These are phyloP conservation scores for Drosophila nigritarsus DNA, from an alignment of 2,888 invertebrate species.

Conservation along the genomic window DNA sequence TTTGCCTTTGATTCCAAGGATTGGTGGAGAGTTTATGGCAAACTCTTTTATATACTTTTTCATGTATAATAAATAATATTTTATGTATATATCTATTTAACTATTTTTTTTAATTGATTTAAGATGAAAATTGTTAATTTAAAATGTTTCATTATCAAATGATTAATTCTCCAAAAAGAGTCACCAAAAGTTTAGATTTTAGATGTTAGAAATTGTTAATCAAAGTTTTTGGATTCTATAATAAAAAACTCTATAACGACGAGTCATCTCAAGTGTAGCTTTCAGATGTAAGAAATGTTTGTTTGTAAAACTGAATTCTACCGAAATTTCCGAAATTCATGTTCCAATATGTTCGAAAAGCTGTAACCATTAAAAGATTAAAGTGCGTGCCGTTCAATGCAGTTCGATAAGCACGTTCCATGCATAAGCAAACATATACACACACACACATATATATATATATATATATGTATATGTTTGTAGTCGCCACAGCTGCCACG, in stretches of 20 bases:
- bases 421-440: background rate
- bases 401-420: constrained; percentile 29
- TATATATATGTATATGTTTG: background rate
- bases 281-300: background rate
- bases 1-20: background rate
- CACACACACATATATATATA: background rate
- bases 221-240: background rate
- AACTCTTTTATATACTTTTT: background rate
- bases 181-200: background rate
- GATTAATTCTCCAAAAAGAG: background rate
- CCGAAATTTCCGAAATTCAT: background rate
- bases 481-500: constrained; percentile 6
- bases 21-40: background rate
- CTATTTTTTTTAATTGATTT: background rate
- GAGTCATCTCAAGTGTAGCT: background rate
- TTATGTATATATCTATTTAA: background rate
- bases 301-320: background rate
- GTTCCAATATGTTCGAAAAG: background rate
- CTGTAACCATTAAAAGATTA: background rate
- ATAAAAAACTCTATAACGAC: background rate
- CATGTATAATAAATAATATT: background rate
- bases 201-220: background rate
- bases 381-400: background rate
- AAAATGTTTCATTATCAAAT: background rate
- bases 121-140: background rate